Percentiles rank a stretch among this genome's conserved stretches.
Evolutionary conservation across 2,113 vertebrate genomes (phyloP).

Genomic region (Lepidothrix coronata): DNA sequence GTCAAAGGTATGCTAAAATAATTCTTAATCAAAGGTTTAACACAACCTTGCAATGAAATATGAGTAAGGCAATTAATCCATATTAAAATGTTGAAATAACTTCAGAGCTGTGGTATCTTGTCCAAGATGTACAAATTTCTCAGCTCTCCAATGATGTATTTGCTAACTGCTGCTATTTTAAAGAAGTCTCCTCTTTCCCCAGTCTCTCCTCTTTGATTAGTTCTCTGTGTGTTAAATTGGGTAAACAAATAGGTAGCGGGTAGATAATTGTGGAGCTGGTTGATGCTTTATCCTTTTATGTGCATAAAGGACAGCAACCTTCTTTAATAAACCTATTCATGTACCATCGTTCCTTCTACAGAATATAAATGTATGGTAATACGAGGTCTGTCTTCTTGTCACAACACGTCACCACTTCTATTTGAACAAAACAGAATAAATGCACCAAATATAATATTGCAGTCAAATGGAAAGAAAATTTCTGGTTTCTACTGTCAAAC

Average conservation of each 20-base stretch:
- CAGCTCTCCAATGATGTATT: neutral
- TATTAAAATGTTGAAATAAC: neutral
- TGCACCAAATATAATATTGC: constrained; percentile 70
- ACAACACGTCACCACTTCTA: constrained; percentile 72
- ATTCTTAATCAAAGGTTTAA: neutral
- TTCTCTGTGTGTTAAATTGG: neutral
- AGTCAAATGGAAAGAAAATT: constrained; percentile 72
- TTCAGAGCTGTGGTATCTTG: neutral
- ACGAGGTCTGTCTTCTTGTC: constrained; percentile 74
- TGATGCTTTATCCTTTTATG: constrained; percentile 36
- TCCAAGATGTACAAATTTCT: neutral
- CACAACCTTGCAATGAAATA: neutral
- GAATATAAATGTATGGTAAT: constrained; percentile 74
- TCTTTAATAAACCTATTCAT: constrained; percentile 59
- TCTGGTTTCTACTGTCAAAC: constrained; percentile 63
- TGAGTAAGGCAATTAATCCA: neutral
- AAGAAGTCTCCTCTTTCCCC: neutral
- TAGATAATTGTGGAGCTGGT: constrained; percentile 1
- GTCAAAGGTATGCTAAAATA: neutral
- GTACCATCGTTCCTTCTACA: constrained; percentile 36
- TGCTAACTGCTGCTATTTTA: constrained; percentile 1
- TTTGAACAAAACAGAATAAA: constrained; percentile 72
- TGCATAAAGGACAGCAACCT: constrained; percentile 18
- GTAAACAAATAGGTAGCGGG: constrained; percentile 32
- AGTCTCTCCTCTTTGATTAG: constrained; percentile 21